Percentiles rank a stretch among this genome's conserved stretches.
Conservation (phyloP, 92 coral and sea anemone species). For the Hydrozoanthus gracilis region DNA sequence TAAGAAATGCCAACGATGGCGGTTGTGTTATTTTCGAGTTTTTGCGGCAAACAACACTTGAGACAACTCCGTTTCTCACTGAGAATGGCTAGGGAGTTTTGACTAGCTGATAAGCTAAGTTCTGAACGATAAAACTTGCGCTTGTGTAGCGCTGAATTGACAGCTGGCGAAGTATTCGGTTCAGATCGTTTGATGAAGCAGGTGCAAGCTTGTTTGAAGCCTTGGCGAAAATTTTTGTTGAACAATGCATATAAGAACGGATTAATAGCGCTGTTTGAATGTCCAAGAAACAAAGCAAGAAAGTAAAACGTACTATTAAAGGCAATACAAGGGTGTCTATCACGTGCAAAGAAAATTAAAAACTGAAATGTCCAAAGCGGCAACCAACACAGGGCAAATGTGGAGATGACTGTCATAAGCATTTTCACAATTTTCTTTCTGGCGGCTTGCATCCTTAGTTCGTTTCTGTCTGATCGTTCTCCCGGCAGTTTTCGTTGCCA, state of each 20-base stretch:
- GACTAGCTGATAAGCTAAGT: slow-evolving; percentile 22
- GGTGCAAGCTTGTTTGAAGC: slow-evolving; percentile 73
- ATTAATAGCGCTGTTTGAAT: slow-evolving; percentile 82
- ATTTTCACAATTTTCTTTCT: slow-evolving; percentile 82
- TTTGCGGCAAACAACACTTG: background rate
- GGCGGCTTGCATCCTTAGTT: slow-evolving; percentile 51
- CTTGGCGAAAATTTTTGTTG: slow-evolving; percentile 79
- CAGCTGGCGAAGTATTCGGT: background rate
- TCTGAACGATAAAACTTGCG: slow-evolving; percentile 28
- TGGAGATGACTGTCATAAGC: slow-evolving; percentile 71
- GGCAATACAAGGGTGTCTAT: slow-evolving; percentile 64
- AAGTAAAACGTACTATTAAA: slow-evolving; percentile 66
- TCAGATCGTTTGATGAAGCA: slow-evolving; percentile 38
- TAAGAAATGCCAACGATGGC: slow-evolving; percentile 7
- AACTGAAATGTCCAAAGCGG: slow-evolving; percentile 79
- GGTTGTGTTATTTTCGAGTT: background rate
- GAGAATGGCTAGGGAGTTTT: slow-evolving; percentile 4
- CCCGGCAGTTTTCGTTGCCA: slow-evolving; percentile 80
- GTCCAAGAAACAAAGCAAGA: slow-evolving; percentile 75
- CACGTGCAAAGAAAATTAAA: slow-evolving; percentile 63
- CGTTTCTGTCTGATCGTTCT: slow-evolving; percentile 63
- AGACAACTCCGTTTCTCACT: background rate
- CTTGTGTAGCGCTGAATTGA: background rate
- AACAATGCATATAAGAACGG: slow-evolving; percentile 82
- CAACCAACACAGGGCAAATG: slow-evolving; percentile 84